These are phyloP conservation scores for Eleginops maclovinus DNA, from an alignment of 2,113 vertebrate genomes.

Conservation along the genomic window DNA sequence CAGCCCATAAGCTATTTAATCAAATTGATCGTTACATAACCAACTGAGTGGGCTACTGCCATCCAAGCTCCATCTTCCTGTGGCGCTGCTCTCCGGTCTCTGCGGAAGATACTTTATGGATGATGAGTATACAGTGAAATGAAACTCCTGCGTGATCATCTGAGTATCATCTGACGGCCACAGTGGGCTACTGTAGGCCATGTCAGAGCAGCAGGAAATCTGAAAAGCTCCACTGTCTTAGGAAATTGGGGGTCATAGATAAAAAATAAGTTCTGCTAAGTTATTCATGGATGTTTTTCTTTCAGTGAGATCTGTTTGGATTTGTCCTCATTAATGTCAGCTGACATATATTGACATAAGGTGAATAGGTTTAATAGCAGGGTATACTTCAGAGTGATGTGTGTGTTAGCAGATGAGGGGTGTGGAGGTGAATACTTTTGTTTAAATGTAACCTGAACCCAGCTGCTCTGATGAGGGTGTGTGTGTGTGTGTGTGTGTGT, in stretches of 20 bases:
- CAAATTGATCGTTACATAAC: constrained; percentile 79
- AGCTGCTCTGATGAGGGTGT: constrained; percentile 61
- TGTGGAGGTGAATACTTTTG: constrained; percentile 74
- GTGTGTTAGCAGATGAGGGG: constrained; percentile 55
- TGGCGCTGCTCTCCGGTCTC: constrained; percentile 56
- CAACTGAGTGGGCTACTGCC: constrained; percentile 73
- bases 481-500: constrained; percentile 59
- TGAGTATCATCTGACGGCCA: constrained; percentile 62
- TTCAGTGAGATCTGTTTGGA: constrained; percentile 7
- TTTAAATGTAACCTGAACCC: constrained; percentile 77
- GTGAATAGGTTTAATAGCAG: constrained; percentile 34
- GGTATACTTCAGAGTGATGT: constrained; percentile 41
- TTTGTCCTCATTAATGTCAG: constrained; percentile 12
- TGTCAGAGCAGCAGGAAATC: constrained; percentile 36
- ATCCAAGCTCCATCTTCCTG: constrained; percentile 72
- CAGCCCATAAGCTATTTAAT: constrained; percentile 73
- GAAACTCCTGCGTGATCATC: constrained; percentile 60
- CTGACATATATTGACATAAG: constrained; percentile 9
- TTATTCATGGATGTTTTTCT: constrained; percentile 1
- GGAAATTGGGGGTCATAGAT: constrained; percentile 28
- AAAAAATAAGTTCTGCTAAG: constrained; percentile 11
- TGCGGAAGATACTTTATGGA: constrained; percentile 67
- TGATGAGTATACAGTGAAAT: constrained; percentile 66
- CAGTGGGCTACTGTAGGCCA: constrained; percentile 20
- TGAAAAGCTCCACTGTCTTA: constrained; percentile 20